Conservation (phyloP, 2,113 vertebrate genomes). For the Nothoprocta perdicaria region DNA sequence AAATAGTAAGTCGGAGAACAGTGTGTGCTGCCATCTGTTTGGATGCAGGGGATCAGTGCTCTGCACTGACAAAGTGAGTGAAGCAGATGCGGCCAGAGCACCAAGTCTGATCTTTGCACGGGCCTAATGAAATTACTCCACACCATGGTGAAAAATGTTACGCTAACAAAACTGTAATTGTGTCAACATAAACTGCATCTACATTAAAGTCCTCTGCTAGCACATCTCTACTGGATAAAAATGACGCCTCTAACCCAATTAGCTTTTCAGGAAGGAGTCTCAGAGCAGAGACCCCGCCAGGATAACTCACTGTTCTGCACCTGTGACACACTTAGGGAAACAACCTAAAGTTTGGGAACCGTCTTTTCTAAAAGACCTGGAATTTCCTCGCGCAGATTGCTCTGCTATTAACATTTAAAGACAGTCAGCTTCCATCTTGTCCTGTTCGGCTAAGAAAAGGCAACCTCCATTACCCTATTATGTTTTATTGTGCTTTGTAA, state of each 20-base stretch:
- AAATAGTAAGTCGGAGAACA: not conserved
- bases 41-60: fast-evolving
- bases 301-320: not conserved
- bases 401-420: not conserved
- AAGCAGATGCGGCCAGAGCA: not conserved
- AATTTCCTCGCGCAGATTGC: not conserved
- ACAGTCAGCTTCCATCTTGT: not conserved
- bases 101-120: not conserved
- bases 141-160: not conserved
- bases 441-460: not conserved
- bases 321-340: not conserved
- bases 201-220: constrained; percentile 1
- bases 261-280: constrained; percentile 35
- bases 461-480: not conserved
- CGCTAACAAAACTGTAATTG: not conserved
- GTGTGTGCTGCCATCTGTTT: not conserved
- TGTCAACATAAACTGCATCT: not conserved
- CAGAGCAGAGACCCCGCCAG: not conserved
- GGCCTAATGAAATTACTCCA: fast-evolving
- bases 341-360: not conserved
- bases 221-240: constrained; percentile 11
- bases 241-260: constrained; percentile 29
- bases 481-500: not conserved
- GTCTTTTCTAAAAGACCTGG: not conserved
- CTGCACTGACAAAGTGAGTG: not conserved